phyloP scores from a whole-genome alignment of 1,140 invertebrate species.

The Euborellia annulipes region DNA sequence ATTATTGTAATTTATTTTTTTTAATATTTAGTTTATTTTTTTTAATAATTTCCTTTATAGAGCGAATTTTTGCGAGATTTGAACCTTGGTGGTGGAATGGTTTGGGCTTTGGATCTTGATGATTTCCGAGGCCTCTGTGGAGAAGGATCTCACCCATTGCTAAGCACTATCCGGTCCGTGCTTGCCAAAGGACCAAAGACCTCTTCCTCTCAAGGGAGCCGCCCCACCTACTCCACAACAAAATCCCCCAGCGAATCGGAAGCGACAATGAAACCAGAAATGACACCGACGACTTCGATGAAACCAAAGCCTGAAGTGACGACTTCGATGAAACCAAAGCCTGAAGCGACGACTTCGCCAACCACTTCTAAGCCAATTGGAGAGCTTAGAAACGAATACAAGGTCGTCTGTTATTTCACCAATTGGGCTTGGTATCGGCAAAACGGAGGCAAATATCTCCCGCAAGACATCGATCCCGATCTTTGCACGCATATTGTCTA shows the following conservation, averaged over 20 bases:
- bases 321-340: conserved; percentile 10
- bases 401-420: conserved; percentile 51
- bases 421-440: conserved; percentile 54
- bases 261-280: conserved; percentile 1
- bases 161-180: conserved; percentile 49
- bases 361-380: neutral
- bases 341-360: neutral
- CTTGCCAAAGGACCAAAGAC: conserved; percentile 32
- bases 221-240: neutral
- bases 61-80: conserved; percentile 56
- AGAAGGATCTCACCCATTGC: conserved; percentile 55
- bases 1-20: neutral
- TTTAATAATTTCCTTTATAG: conserved; percentile 15
- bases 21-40: neutral
- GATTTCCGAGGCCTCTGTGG: conserved; percentile 43
- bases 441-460: conserved; percentile 41
- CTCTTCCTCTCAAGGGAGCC: neutral
- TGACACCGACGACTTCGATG: neutral
- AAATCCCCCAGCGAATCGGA: neutral
- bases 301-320: conserved; percentile 5
- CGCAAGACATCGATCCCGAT: conserved; percentile 45
- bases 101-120: conserved; percentile 64
- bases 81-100: conserved; percentile 71
- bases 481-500: conserved; percentile 60
- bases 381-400: conserved; percentile 25